Base-by-base conservation (phyloP, 2,113 vertebrate species). In the Crotophaga sulcirostris region DNA sequence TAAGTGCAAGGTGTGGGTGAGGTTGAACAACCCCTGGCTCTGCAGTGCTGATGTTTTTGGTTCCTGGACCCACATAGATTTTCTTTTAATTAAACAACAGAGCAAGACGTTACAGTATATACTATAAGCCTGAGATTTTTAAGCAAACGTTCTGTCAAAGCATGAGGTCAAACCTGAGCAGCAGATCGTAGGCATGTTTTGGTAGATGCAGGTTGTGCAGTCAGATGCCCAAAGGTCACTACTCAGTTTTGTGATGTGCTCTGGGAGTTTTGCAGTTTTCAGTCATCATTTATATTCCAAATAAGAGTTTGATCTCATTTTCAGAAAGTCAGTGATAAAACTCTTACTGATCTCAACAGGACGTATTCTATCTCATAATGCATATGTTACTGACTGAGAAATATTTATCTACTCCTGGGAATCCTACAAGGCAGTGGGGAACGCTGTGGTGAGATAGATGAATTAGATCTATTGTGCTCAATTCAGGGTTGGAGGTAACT, bases 351-450 rank as follows among this genome's bases (percentile, higher is more conserved):
- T 70, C 86, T 78, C 68, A 0, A 24, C 49, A 80, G 83, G 89
- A 67, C 4, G 1, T 23, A 13, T 47, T 73, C 87, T 82, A 0
- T 78, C 84, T 74, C 47, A 31, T 56, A 89, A 84, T 72, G 60
- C 76, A n/a, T 31, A 7, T 56, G 72, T 70, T 93, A 23, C 72
- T 63, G n/a, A 20, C 64, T 55, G 75, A 38, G 80, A 77, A 77
- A 47, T 67, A 59, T 84, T 69, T 82, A 21, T 31, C 42, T 89
- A 58, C 83, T 80, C 28, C 76, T 67, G 86, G 93, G 79, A 92
- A 49, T 49, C 49, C 84, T 84, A 82, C 82, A 75, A 78, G 66
- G 81, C 47, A 31, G 34, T 56, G 62, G 36, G 51, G 75, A 34
- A 8, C 13, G 62, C 66, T 84, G 72, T 4, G 5, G 47, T 3